Base-by-base conservation (phyloP, 2,888 invertebrate genomes). In the Hypolimnas misippus region DNA sequence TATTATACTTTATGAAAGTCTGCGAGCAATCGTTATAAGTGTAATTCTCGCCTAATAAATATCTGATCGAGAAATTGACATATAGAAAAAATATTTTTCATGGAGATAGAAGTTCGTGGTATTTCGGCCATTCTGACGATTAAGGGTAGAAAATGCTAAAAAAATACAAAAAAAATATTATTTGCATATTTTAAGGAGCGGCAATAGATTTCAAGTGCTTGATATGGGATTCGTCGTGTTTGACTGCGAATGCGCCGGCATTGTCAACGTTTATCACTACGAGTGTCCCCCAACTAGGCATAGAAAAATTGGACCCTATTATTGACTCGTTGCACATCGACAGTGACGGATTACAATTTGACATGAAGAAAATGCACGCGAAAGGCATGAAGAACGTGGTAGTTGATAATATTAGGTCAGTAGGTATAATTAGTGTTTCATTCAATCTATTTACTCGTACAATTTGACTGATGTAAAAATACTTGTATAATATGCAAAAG, bases 341-440 rank as follows among this genome's bases (percentile, higher is more conserved):
- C 76, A 86, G 33, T 77, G 79, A 17, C 73, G 87, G 86, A 0
- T 69, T 87, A 4, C 81, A 81, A 49, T 62, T 86, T 31, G 65
- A 67, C 5, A 57, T 87, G 17, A 79, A 51, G 7, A 75, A 86
- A 33, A 66, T 73, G 17, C 19, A 42, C 0, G 50, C 69, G 2
- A 60, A 62, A n/a, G 70, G 70, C 17, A 40, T 67, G 52, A 58
- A 57, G 21, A 42, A 60, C 42, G 50, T 64, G 0, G 25, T 66
- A 19, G 44, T 70, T 40, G 65, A 66, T 17, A 42, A 65, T 6
- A 16, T 66, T 10, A 58, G 51, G 62, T 62, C 46, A 59, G 21
- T 40, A n/a, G n/a, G n/a, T n/a, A n/a, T n/a, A n/a, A n/a, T n/a
- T n/a, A n/a, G n/a, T n/a, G n/a, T n/a, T n/a, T n/a, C n/a, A n/a